Evolutionary conservation across 2,113 vertebrate genomes (phyloP).

Genomic region (Melozone crissalis): DNA sequence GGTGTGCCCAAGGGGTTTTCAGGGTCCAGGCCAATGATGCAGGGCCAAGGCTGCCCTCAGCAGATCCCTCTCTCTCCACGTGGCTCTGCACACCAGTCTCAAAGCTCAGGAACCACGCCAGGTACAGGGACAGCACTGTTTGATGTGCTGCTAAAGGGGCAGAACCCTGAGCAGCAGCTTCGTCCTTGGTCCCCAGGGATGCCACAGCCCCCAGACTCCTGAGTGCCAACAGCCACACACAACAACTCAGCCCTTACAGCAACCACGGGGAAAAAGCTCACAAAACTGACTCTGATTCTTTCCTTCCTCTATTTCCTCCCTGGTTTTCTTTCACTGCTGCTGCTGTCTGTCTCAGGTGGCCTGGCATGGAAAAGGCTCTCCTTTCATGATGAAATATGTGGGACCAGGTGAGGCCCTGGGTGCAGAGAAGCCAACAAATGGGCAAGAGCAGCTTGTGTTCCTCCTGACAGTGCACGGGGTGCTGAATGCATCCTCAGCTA

Average conservation of each 20-base stretch:
- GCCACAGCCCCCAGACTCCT: background rate
- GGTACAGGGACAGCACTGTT: background rate
- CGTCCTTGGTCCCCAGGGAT: background rate
- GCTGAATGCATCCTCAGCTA: background rate
- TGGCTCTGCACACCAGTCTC: background rate
- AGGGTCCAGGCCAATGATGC: fast-evolving
- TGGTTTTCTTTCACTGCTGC: background rate
- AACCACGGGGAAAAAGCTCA: background rate
- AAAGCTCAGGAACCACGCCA: background rate
- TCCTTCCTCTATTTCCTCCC: background rate
- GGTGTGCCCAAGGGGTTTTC: background rate
- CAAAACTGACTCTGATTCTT: background rate
- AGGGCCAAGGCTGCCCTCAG: background rate
- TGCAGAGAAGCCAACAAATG: conserved; percentile 31
- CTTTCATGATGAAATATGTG: conserved; percentile 46
- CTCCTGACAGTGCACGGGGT: conserved; percentile 4
- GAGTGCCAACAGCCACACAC: fast-evolving
- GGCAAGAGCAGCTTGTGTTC: conserved; percentile 7
- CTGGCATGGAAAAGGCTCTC: background rate
- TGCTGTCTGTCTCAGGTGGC: conserved; percentile 7
- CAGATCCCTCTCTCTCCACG: background rate
- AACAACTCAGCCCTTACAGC: background rate
- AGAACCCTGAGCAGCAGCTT: background rate
- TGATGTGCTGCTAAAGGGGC: background rate
- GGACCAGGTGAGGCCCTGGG: conserved; percentile 49